A percentile compares a stretch with the other conserved stretches of the same genome.
These are phyloP conservation scores for Vanessa tameamea DNA, from an alignment of 1,140 invertebrate genomes.

Conservation along the genomic window DNA sequence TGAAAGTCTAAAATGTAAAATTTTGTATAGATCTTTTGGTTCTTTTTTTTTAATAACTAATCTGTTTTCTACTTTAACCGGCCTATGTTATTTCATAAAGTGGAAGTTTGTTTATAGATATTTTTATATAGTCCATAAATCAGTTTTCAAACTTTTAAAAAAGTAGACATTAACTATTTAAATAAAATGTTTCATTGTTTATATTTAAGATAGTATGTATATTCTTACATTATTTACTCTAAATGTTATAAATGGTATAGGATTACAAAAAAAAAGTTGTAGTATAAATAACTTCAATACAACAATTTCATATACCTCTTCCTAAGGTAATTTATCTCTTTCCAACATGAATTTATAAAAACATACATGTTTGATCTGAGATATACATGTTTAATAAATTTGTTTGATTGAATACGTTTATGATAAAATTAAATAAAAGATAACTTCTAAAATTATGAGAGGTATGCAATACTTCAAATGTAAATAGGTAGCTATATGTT, in stretches of 20 bases:
- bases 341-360: slow-evolving; percentile 1
- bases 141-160: slow-evolving; percentile 7
- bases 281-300: not conserved
- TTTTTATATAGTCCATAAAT: not conserved
- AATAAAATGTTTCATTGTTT: not conserved
- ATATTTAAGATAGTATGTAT: not conserved
- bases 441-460: not conserved
- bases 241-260: slow-evolving; percentile 9
- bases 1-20: not conserved
- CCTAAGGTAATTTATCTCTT: not conserved
- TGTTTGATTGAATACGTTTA: not conserved
- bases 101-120: not conserved
- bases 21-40: not conserved
- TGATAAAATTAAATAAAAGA: not conserved
- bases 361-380: not conserved
- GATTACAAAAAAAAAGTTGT: not conserved
- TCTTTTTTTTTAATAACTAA: not conserved
- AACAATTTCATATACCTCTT: not conserved
- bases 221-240: not conserved
- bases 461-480: slow-evolving; percentile 9
- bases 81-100: not conserved
- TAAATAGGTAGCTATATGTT: not conserved
- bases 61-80: not conserved
- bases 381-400: not conserved
- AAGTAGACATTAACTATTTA: not conserved